Evolutionary conservation across 2,888 invertebrate genomes (phyloP).

Genomic region (Phasia obesa): DNA sequence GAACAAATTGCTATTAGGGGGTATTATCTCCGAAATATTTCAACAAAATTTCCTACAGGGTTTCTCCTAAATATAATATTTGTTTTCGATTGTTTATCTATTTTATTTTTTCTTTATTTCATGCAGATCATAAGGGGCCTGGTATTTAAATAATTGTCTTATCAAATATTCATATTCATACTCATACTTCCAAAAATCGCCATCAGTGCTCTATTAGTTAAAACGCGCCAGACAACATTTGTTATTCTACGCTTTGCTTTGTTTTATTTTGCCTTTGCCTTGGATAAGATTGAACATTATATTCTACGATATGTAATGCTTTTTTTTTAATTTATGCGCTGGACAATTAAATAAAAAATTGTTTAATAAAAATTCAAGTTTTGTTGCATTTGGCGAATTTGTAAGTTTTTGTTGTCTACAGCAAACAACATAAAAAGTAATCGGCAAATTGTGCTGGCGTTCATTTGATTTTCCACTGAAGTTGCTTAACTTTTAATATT

Average conservation of each 20-base stretch:
- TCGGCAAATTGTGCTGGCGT: not conserved
- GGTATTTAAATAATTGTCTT: constrained; percentile 59
- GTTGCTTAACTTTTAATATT: constrained; percentile 27
- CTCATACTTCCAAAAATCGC: constrained; percentile 6
- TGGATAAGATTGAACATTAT: constrained; percentile 42
- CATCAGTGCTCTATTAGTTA: constrained; percentile 45
- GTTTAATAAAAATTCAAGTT: not conserved
- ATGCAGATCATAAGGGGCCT: not conserved
- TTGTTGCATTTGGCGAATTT: not conserved
- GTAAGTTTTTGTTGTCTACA: not conserved
- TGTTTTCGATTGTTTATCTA: constrained; percentile 6
- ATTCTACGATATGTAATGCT: not conserved
- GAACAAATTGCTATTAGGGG: too few species aligned
- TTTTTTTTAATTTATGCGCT: not conserved
- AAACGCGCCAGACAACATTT: constrained; percentile 57
- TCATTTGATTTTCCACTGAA: constrained; percentile 25
- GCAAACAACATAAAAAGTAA: not conserved
- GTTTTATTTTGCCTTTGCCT: not conserved
- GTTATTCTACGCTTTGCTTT: constrained; percentile 63
- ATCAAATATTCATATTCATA: constrained; percentile 42
- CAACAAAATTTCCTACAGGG: constrained; percentile 6
- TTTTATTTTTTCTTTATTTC: not conserved
- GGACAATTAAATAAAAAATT: constrained; percentile 12
- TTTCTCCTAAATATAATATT: not conserved
- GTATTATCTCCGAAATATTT: not conserved